A percentile compares a stretch with the other conserved stretches of the same genome.
Evolutionary conservation across 2,888 invertebrate species (phyloP).

Genomic region (Ephialtes manifestator): DNA sequence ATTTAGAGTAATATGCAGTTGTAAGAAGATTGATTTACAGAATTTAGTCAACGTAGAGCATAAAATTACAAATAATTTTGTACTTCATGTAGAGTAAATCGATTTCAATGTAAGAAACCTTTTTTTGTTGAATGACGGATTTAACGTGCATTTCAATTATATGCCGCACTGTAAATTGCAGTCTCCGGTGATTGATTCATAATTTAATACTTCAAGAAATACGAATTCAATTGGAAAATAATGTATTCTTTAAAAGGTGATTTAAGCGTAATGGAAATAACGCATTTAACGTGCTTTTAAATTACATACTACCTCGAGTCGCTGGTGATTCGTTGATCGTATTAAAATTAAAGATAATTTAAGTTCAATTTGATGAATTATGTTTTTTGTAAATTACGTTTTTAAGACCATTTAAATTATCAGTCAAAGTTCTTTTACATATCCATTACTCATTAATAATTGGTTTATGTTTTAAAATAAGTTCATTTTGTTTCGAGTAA

Average conservation of each 20-base stretch:
- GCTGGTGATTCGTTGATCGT: neutral
- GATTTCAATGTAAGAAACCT: neutral
- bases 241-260: neutral
- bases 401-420: neutral
- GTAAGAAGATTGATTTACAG: too few relatives aligned
- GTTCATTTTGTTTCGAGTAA: too few relatives aligned
- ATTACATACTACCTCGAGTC: neutral
- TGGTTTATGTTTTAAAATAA: too few relatives aligned
- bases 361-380: neutral
- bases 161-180: neutral
- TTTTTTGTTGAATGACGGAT: neutral
- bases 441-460: neutral
- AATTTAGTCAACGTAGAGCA: too few relatives aligned
- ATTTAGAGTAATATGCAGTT: too few relatives aligned
- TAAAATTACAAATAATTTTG: too few relatives aligned
- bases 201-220: conserved; percentile 1
- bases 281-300: neutral
- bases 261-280: neutral
- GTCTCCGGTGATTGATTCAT: neutral
- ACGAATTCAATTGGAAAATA: neutral
- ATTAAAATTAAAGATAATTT: neutral
- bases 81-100: neutral
- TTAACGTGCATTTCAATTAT: neutral
- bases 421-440: neutral
- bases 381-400: neutral